Evolutionary conservation across 2,797 vertebrate genomes (phyloP).

Genomic region (Oryzias dopingdopingensis): DNA sequence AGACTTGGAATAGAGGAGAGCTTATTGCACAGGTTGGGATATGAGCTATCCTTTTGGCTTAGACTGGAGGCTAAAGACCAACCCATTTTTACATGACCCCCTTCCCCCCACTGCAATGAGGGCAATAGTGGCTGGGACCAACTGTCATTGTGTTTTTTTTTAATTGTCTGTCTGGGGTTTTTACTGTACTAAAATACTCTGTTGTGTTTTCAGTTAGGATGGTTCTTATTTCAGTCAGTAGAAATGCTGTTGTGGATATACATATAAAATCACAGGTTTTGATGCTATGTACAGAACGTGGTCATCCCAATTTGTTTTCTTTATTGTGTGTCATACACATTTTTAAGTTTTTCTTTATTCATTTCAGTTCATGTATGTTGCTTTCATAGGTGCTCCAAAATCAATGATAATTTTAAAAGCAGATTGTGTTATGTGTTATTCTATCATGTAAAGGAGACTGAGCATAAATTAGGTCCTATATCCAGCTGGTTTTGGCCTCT

Average conservation of each 20-base stretch:
- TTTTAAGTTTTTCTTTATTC: conserved; percentile 1
- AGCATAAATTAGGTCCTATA: not conserved
- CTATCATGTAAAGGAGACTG: not conserved
- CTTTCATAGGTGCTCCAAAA: not conserved
- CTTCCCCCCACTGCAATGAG: conserved; percentile 56
- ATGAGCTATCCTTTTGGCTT: conserved; percentile 50
- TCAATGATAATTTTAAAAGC: not conserved
- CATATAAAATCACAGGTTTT: conserved; percentile 4
- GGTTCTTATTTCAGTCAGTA: not conserved
- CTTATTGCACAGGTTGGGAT: conserved; percentile 54
- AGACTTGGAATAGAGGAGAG: conserved; percentile 33
- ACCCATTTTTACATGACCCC: conserved; percentile 56
- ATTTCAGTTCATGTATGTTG: conserved; percentile 1
- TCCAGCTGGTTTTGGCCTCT: not conserved
- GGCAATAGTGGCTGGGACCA: conserved; percentile 57
- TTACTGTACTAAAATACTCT: conserved; percentile 9
- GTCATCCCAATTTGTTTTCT: conserved; percentile 2
- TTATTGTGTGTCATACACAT: not conserved
- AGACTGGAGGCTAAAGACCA: conserved; percentile 55
- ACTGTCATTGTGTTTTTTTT: conserved; percentile 39
- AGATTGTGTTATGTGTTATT: not conserved
- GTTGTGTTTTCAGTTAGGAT: too few relatives aligned
- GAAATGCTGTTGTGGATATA: not conserved
- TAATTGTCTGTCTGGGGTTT: conserved; percentile 1
- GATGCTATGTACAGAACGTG: not conserved